Percentiles rank a stretch among this genome's conserved stretches.
Evolutionary conservation across 2,113 vertebrate genomes (phyloP).

Genomic region (Prochilodus magdalenae): DNA sequence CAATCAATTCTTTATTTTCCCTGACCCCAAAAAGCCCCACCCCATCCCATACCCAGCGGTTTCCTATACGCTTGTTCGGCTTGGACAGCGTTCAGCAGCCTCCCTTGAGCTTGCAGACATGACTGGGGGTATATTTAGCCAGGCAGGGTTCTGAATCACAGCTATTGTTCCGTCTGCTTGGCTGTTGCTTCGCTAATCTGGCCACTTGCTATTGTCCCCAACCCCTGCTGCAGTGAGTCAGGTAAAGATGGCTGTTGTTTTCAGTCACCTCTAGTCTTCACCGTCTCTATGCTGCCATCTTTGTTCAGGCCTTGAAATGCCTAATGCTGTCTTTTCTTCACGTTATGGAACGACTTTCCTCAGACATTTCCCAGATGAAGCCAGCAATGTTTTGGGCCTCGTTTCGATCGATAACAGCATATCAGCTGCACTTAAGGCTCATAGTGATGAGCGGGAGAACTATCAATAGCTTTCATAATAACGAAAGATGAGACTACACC

Average conservation of each 20-base stretch:
- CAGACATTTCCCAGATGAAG: background rate
- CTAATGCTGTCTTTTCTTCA: no score
- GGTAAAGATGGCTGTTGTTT: constrained; percentile 61
- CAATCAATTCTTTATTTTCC: constrained; percentile 32
- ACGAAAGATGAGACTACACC: background rate
- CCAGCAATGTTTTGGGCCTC: background rate
- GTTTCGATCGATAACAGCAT: background rate
- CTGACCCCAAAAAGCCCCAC: background rate
- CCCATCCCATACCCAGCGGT: background rate
- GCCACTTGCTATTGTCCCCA: constrained; percentile 59
- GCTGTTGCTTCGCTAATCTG: constrained; percentile 63
- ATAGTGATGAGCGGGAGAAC: background rate
- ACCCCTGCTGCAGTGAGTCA: constrained; percentile 56
- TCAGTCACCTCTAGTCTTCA: constrained; percentile 45
- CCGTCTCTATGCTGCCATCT: background rate
- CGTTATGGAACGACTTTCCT: no score
- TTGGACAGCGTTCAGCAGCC: constrained; percentile 13
- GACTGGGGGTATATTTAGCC: constrained; percentile 67
- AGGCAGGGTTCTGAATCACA: constrained; percentile 63
- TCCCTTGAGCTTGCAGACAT: constrained; percentile 6
- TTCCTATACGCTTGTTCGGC: background rate
- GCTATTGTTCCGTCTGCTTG: constrained; percentile 63
- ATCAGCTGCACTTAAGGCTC: no score
- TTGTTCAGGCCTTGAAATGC: background rate
- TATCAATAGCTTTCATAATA: background rate